Percentiles rank a stretch among this genome's conserved stretches.
phyloP scores from a whole-genome alignment of 2,113 vertebrate genomes.

The Phaethon lepturus region DNA sequence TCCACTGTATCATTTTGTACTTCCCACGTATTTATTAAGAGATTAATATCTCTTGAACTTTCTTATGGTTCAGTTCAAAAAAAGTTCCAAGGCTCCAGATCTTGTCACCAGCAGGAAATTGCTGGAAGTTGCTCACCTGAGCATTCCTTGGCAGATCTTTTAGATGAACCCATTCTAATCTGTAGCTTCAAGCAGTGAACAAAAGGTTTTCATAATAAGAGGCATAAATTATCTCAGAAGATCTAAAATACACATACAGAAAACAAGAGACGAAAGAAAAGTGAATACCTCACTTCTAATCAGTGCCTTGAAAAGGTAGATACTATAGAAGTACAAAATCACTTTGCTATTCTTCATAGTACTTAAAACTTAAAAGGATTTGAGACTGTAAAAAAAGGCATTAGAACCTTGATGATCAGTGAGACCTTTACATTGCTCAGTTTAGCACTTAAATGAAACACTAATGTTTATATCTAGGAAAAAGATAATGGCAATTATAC shows the following conservation, averaged over 20 bases:
- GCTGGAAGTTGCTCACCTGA: not conserved
- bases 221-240: not conserved
- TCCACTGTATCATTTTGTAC: not conserved
- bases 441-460: not conserved
- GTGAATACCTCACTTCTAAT: not conserved
- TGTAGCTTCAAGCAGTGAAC: not conserved
- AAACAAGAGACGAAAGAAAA: not conserved
- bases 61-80: not conserved
- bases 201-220: not conserved
- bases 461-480: not conserved
- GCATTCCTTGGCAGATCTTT: not conserved
- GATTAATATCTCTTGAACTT: not conserved
- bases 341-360: not conserved
- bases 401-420: not conserved
- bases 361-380: not conserved
- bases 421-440: not conserved
- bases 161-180: not conserved
- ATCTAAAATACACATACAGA: not conserved
- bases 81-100: not conserved
- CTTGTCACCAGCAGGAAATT: not conserved
- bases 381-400: not conserved
- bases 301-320: not conserved
- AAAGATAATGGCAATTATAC: fast-evolving
- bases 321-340: not conserved
- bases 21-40: not conserved